A percentile compares a stretch with the other conserved stretches of the same genome.
Evolutionary conservation across 2,888 invertebrate genomes (phyloP).

Genomic region (Hemistola chrysoprasaria): DNA sequence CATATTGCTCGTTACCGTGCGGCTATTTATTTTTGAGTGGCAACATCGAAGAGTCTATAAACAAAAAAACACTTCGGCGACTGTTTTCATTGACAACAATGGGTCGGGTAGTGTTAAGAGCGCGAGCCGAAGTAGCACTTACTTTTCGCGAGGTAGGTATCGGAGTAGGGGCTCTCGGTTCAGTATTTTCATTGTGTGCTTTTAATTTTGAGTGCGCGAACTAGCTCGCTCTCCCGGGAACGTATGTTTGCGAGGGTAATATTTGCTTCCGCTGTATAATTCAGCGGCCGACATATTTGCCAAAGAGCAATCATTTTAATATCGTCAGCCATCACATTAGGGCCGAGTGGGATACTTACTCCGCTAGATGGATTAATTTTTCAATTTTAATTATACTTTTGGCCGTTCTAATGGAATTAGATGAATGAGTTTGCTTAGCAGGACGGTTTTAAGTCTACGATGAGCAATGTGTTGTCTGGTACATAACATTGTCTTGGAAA

Average conservation of each 20-base stretch:
- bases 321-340: conserved; percentile 81
- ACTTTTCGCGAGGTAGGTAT: conserved; percentile 80
- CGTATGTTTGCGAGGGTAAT: conserved; percentile 83
- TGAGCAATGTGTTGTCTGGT: conserved; percentile 5
- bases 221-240: conserved; percentile 81
- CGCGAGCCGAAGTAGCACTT: conserved; percentile 69
- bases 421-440: conserved; percentile 26
- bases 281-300: conserved; percentile 84
- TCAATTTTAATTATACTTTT: conserved; percentile 60
- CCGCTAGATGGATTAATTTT: conserved; percentile 72
- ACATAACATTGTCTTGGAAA: too few relatives aligned
- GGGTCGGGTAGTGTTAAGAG: conserved; percentile 72
- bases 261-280: conserved; percentile 84
- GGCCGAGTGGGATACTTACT: conserved; percentile 68
- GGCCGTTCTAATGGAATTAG: conserved; percentile 28
- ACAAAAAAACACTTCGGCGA: conserved; percentile 79
- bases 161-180: conserved; percentile 67
- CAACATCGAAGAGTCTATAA: conserved; percentile 79
- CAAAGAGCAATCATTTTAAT: conserved; percentile 85
- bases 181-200: conserved; percentile 85
- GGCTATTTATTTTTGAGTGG: conserved; percentile 79
- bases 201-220: conserved; percentile 85
- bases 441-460: conserved; percentile 14
- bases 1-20: conserved; percentile 72
- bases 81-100: conserved; percentile 81